Percentiles rank a stretch among this genome's conserved stretches.
These are phyloP conservation scores for Planococcus citri DNA, from an alignment of 1,140 invertebrate species.

Conservation along the genomic window DNA sequence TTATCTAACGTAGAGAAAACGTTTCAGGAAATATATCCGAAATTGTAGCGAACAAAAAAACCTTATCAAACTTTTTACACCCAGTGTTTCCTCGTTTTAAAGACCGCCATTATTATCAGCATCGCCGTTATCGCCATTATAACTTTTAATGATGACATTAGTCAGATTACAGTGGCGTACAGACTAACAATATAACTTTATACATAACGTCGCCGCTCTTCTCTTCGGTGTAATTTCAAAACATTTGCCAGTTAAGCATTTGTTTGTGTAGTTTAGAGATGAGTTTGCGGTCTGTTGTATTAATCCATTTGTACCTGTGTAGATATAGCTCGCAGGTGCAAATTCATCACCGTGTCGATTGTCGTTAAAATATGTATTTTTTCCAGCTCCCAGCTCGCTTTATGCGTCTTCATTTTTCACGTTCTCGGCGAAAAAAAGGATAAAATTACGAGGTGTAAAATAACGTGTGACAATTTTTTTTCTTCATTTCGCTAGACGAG, in stretches of 20 bases:
- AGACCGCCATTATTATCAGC: constrained; percentile 17
- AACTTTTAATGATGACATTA: constrained; percentile 20
- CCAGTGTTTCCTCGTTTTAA: constrained; percentile 5
- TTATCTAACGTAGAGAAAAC: not conserved
- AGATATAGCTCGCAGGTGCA: too few species aligned
- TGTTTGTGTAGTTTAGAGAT: not conserved
- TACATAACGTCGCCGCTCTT: constrained; percentile 10
- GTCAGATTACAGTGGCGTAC: constrained; percentile 15
- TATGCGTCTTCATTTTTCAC: too few species aligned
- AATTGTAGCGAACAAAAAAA: constrained; percentile 12
- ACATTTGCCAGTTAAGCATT: not conserved
- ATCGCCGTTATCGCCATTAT: constrained; percentile 20
- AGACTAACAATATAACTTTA: constrained; percentile 15
- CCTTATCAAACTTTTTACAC: constrained; percentile 1
- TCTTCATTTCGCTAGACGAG: too few species aligned
- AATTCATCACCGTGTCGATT: too few species aligned
- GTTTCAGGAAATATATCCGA: not conserved
- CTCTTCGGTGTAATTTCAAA: not conserved
- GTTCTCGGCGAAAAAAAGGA: too few species aligned
- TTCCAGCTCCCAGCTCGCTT: too few species aligned
- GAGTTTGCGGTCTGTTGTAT: not conserved
- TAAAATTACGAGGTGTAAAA: too few species aligned
- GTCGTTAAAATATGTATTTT: too few species aligned
- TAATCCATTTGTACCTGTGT: too few species aligned
- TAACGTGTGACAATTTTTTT: too few species aligned